These are phyloP conservation scores for Bucco capensis DNA, from an alignment of 2,113 vertebrate species.

Conservation along the genomic window DNA sequence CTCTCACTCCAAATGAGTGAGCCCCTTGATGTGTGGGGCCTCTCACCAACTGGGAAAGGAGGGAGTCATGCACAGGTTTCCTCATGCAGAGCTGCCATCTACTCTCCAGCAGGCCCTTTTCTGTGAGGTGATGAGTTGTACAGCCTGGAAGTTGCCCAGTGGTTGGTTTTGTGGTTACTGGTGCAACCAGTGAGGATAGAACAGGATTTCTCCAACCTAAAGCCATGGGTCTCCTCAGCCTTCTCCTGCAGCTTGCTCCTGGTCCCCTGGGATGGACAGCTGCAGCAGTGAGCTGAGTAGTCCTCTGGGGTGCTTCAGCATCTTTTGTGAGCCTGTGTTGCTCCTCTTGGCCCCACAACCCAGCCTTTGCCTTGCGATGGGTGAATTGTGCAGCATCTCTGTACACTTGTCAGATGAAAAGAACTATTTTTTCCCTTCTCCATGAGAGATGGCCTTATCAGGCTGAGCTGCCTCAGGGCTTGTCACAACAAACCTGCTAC, in stretches of 20 bases:
- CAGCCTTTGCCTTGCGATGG: neutral
- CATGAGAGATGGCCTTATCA: neutral
- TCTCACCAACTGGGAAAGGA: neutral
- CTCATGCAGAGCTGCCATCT: rapidly evolving
- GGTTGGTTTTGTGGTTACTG: neutral
- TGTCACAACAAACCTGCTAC: constrained; percentile 10
- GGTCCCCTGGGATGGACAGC: rapidly evolving
- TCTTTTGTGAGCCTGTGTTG: neutral
- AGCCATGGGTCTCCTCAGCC: neutral
- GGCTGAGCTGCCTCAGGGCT: constrained; percentile 23
- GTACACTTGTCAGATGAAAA: neutral
- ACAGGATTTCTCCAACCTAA: neutral
- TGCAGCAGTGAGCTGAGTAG: rapidly evolving
- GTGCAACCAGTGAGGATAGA: neutral
- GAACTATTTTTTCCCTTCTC: neutral
- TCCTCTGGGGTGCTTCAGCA: neutral
- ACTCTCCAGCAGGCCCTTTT: neutral
- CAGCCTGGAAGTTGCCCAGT: neutral
- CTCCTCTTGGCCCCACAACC: neutral
- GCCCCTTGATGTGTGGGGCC: neutral
- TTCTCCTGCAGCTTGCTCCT: rapidly evolving
- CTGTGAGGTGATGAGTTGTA: neutral
- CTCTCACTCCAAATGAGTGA: neutral
- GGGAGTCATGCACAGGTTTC: neutral
- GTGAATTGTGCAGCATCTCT: neutral